Evolutionary conservation across 2,888 invertebrate species (phyloP).

Genomic region (Aleiodes leptofemur): DNA sequence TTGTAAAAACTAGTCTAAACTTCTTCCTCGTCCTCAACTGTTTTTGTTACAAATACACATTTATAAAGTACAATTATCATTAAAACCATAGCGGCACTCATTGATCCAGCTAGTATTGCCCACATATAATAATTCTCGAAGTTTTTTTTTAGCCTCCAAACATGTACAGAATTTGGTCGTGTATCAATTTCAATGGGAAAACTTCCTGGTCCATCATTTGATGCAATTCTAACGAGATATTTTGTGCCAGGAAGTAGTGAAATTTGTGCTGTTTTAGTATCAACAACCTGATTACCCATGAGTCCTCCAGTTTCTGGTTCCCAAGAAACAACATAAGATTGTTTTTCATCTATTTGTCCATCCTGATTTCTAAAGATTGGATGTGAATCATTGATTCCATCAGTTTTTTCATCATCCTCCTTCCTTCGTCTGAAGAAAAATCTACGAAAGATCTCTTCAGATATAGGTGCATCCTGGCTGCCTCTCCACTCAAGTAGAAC

Average conservation of each 20-base stretch:
- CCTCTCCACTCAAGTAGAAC: constrained; percentile 67
- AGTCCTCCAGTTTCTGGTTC: constrained; percentile 71
- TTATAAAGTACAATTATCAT: constrained; percentile 53
- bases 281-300: constrained; percentile 73
- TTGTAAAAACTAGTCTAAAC: background rate
- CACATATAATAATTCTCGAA: constrained; percentile 58
- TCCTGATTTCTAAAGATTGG: background rate
- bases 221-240: constrained; percentile 71
- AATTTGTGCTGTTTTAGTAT: constrained; percentile 69
- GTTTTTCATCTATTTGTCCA: constrained; percentile 48
- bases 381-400: constrained; percentile 49
- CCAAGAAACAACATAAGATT: constrained; percentile 71
- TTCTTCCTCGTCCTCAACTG: constrained; percentile 59
- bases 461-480: constrained; percentile 65
- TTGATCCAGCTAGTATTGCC: constrained; percentile 61
- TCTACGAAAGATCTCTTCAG: constrained; percentile 67
- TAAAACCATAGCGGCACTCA: constrained; percentile 57
- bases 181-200: constrained; percentile 73
- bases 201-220: constrained; percentile 72
- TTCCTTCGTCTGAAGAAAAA: constrained; percentile 68
- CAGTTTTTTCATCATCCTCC: constrained; percentile 6
- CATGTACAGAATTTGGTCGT: constrained; percentile 61
- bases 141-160: constrained; percentile 63
- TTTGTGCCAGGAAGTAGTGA: constrained; percentile 71
- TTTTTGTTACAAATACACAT: constrained; percentile 55